These are phyloP conservation scores for Chaitophorus viminalis DNA, from an alignment of 2,888 invertebrate species.

Conservation along the genomic window DNA sequence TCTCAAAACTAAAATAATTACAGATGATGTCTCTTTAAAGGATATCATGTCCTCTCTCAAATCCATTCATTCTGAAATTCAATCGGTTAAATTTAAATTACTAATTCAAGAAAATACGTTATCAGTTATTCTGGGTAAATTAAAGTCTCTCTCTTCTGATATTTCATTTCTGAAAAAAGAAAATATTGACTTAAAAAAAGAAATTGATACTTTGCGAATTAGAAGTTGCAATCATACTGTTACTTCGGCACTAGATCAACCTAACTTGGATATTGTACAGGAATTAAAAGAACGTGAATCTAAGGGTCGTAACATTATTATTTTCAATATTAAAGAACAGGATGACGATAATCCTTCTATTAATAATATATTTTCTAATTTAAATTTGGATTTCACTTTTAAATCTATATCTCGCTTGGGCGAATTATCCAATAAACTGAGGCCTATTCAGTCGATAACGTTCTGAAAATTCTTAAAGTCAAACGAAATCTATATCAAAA, in stretches of 20 bases:
- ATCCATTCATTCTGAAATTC: not conserved
- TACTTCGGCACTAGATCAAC: not conserved
- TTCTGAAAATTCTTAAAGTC: not conserved
- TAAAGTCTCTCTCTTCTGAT: too few relatives aligned
- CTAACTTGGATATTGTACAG: not conserved
- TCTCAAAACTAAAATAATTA: not conserved
- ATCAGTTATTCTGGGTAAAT: not conserved
- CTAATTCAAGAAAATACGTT: constrained; percentile 8
- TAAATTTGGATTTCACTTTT: not conserved
- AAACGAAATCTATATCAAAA: not conserved
- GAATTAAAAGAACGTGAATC: constrained; percentile 21
- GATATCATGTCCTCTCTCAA: not conserved
- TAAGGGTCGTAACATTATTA: not conserved
- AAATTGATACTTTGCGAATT: not conserved
- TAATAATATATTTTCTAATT: too few relatives aligned
- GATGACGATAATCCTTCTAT: too few relatives aligned
- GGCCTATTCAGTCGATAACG: constrained; percentile 7
- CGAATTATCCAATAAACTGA: not conserved
- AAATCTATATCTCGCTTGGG: not conserved
- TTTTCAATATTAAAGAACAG: not conserved
- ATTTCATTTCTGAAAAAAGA: too few relatives aligned
- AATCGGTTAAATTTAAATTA: not conserved
- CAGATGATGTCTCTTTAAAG: not conserved
- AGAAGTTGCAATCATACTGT: not conserved
- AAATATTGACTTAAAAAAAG: too few relatives aligned